Base-by-base conservation (phyloP, 2,888 invertebrate genomes). In the Deilephila porcellus region DNA sequence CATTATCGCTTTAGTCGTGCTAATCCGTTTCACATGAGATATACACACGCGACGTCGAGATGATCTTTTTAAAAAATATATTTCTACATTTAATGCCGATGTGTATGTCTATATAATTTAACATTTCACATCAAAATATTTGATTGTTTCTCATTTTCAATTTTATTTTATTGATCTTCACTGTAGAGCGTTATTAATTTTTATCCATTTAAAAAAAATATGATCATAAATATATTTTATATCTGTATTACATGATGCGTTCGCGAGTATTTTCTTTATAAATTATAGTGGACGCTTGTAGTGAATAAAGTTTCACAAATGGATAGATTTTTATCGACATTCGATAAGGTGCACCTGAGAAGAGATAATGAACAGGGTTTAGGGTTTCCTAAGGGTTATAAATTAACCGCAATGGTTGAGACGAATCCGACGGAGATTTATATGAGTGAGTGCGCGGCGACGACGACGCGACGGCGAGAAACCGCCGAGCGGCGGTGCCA, bases 1-100 rank as follows among this genome's bases (percentile, higher is more conserved):
- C 81, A 83, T 88, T 90, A 89, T 87, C 85, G 82, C 81, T 86
- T 85, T 85, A 80, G 81, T 85, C 84, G 81, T 83, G 86, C 84
- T 88, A 88, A 89, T 88, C 83, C 83, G 80, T 82, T 83, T 82
- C 81, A 81, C 82, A 76, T 34, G 72, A 67, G 59, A 77, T 79
- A 78, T 74, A 72, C 78, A 78, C 79, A 73, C 79, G 76, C 73
- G 29, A 34, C 62, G 73, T 71, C 20, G 34, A 20, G 29, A 77
- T 72, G 59, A 74, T 70, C 64, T 72, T 74, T 76, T 70, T 75
- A 71, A 53, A 62, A 73, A 64, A 52, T 70, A 52, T 64, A n/a
- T 71, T 70, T 70, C 70, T 72, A 73, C 34, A 73, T 72, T 74
- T 74, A 74, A 64, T 76, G 52, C 8, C 62, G 45, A 73, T 71